These are phyloP conservation scores for Neosilurus mollespiculum DNA, from an alignment of 2,797 vertebrate genomes.

Conservation along the genomic window DNA sequence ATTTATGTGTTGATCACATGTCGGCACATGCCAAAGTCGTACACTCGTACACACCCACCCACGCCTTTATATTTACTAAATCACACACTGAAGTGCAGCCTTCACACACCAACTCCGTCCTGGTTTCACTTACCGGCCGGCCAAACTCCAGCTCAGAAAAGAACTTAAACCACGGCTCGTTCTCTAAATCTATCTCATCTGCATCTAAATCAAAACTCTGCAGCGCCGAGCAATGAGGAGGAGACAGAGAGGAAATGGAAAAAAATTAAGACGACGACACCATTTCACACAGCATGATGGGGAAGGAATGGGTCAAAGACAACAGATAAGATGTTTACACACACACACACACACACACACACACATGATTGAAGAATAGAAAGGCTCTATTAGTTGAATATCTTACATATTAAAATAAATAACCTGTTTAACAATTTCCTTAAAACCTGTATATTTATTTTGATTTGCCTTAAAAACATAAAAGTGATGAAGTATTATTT, in stretches of 20 bases:
- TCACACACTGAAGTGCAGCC: slow-evolving; percentile 23
- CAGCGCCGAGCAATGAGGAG: slow-evolving; percentile 73
- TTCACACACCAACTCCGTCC: slow-evolving; percentile 54
- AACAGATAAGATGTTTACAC: neutral
- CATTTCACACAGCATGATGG: slow-evolving; percentile 50
- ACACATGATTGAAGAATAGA: neutral
- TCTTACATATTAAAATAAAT: neutral
- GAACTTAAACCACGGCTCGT: slow-evolving; percentile 99
- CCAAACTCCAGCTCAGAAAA: slow-evolving; percentile 99
- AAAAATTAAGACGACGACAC: slow-evolving; percentile 66
- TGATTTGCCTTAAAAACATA: too few relatives aligned
- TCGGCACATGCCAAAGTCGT: slow-evolving; percentile 24
- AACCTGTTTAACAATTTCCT: neutral
- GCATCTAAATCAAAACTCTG: slow-evolving; percentile 88
- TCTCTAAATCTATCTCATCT: slow-evolving; percentile 99
- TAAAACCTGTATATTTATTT: too few relatives aligned
- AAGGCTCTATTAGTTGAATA: too few relatives aligned
- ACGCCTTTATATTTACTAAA: slow-evolving; percentile 1
- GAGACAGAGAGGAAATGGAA: slow-evolving; percentile 67
- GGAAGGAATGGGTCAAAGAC: slow-evolving; percentile 55
- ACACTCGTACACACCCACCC: neutral
- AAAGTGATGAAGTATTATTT: neutral
- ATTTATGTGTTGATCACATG: neutral
- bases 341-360: neutral
- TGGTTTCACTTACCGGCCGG: slow-evolving; percentile 87